Evolutionary conservation across 2,888 invertebrate genomes (phyloP), one percentile per base, ranked within the genome.

Genomic region (Melieria picta): DNA sequence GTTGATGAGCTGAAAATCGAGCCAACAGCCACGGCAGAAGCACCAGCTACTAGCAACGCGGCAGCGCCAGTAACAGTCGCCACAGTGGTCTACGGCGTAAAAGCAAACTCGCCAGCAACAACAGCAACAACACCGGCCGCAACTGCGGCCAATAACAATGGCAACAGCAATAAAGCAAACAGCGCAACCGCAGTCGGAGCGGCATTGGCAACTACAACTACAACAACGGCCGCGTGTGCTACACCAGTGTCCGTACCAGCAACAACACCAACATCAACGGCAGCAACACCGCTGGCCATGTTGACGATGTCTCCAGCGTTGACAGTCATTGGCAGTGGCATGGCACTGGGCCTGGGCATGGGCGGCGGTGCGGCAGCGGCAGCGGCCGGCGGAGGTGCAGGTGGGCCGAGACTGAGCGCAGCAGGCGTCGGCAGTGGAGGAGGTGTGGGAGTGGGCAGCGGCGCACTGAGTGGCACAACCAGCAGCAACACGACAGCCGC

Each of bases 41-140:
- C 65, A 60, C 55, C 43, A 58, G 11, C 16, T 11, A 7, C 58
- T 42, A 42, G 42, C 13, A 13, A 58, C n/a, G 11, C 69, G 48
- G 65, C 74, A 56, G 60, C 73, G 46, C 42, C 65, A 45, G 56
- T 66, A 63, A 52, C 70, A 67, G 65, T 55, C n/a, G 62, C 62
- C 16, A 65, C 71, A 46, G 63, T 64, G 50, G 58, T 67, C 0
- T 67, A 64, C 56, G 69, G 64, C 47, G 62, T 63, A 73, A 69
- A 66, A 45, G 10, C 80, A 64, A 81, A 80, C 60, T 77, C 79
- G n/a, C 79, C 80, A 13, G 79, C 79, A 48, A 80, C 75, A 65
- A 80, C 76, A 56, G 76, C 77, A 13, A 81, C 79, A 50, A 80
- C 30, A 30, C 30, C 30, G 3, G 30, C 76, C 57, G 80, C 78